These are phyloP conservation scores for Eurytoma californica DNA, from an alignment of 2,888 invertebrate species.

Conservation along the genomic window DNA sequence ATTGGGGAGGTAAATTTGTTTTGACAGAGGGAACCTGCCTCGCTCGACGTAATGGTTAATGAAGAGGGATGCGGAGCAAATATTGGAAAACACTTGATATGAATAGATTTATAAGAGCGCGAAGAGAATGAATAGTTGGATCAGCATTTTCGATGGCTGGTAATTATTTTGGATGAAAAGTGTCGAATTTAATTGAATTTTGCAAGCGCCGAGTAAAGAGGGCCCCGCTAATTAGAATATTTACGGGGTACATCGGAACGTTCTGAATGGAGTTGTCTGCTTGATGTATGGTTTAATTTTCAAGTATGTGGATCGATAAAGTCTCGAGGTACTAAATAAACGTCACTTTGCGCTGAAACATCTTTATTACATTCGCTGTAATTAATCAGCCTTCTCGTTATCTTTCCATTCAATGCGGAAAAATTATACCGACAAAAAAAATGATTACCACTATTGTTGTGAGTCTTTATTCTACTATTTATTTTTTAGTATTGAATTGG, in stretches of 20 bases:
- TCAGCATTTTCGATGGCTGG: background rate
- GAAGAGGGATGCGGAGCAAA: too few relatives aligned
- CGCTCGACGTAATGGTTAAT: too few relatives aligned
- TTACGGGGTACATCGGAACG: constrained; percentile 22
- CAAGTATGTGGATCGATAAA: constrained; percentile 43
- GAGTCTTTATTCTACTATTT: too few relatives aligned
- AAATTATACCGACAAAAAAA: background rate
- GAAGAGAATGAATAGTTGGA: background rate
- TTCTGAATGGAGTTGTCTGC: constrained; percentile 39
- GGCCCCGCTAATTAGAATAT: constrained; percentile 35
- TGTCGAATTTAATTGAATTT: constrained; percentile 25
- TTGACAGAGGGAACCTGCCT: too few relatives aligned
- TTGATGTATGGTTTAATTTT: constrained; percentile 50
- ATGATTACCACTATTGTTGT: too few relatives aligned
- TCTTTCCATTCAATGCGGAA: background rate
- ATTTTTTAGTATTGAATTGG: too few relatives aligned
- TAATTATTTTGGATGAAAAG: constrained; percentile 19
- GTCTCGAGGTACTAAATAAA: constrained; percentile 30
- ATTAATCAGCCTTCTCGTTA: constrained; percentile 37
- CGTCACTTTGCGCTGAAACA: constrained; percentile 13
- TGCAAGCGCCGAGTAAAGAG: constrained; percentile 1
- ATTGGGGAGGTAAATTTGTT: too few relatives aligned
- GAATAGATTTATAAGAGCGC: too few relatives aligned
- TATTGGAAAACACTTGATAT: too few relatives aligned
- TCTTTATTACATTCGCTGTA: constrained; percentile 28